phyloP scores from a whole-genome alignment of 2,113 vertebrate genomes.

The Dicentrarchus labrax region DNA sequence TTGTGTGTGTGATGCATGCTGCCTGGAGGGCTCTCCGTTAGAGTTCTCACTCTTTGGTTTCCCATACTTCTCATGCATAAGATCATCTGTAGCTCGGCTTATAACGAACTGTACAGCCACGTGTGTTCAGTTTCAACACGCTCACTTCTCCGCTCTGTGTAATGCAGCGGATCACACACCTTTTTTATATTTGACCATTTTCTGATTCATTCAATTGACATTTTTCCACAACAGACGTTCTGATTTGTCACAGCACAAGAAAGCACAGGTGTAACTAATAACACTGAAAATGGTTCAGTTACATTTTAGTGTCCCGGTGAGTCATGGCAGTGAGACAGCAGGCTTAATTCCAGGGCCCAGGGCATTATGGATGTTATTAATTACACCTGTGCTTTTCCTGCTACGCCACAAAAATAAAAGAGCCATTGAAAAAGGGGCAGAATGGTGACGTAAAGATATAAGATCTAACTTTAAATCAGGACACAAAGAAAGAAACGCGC shows the following conservation, averaged over 20 bases:
- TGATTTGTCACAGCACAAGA: slow-evolving; percentile 29
- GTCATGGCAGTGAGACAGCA: slow-evolving; percentile 6
- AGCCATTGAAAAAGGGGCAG: background rate
- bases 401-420: background rate
- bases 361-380: slow-evolving; percentile 23
- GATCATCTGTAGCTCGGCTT: slow-evolving; percentile 41
- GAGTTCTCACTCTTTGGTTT: slow-evolving; percentile 46
- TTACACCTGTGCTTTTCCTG: slow-evolving; percentile 18
- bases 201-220: slow-evolving; percentile 13
- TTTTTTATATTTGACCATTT: slow-evolving; percentile 41
- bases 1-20: slow-evolving; percentile 69
- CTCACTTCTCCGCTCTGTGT: background rate
- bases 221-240: slow-evolving; percentile 15
- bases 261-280: slow-evolving; percentile 45
- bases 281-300: slow-evolving; percentile 37
- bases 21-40: slow-evolving; percentile 45
- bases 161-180: slow-evolving; percentile 13
- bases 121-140: slow-evolving; percentile 27
- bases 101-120: slow-evolving; percentile 6
- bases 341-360: background rate
- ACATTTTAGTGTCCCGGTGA: slow-evolving; percentile 30
- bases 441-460: background rate
- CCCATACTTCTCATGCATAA: slow-evolving; percentile 34
- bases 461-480: slow-evolving; percentile 2
- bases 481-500: background rate